Evolutionary conservation across 2,113 vertebrate species (phyloP), one percentile per base, ranked within the genome.

Genomic region (Crotalus tigris): DNA sequence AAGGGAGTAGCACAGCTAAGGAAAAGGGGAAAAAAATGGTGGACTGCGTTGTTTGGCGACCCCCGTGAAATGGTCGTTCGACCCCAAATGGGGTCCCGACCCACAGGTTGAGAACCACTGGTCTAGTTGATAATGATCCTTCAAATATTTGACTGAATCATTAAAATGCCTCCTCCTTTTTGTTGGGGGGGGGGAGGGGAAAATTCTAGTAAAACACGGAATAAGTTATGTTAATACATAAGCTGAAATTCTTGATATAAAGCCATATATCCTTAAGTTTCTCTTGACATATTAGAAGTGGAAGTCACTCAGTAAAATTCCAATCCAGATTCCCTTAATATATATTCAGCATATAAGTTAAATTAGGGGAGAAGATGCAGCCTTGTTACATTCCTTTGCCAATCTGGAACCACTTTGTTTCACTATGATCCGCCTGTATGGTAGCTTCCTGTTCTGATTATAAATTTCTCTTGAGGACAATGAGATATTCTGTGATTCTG

Each of bases 141-240:
- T 94, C 92, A 94, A 94, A 96, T 97, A 94, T 96, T 96, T 86
- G 58, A 91, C 93, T 90, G 93, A 88, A 95, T 95, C 91, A 94
- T 93, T 95, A 95, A 95, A 94, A 53, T 95, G 94, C 95, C 61
- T 88, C 96, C 95, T 59, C 12, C 64, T 29, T 26, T 29, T 11
- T 64, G 3, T 29, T 12, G 61, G 61, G 2, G 39, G 39, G 39
- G 39, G 61, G 29, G 92, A 1, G 61, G 61, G 2, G 61, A 91
- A 96, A 86, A 90, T 96, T 88, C 93, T 93, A 94, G 88, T 94
- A 96, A 92, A 94, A 96, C 93, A 92, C 94, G 94, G 91, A 88
- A 93, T 94, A 91, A 94, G 94, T 91, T 92, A 89, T 90, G 91
- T 95, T 55, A 90, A 91, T 94, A 94, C 88, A 92, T 90, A 64